Evolutionary conservation across 1,140 invertebrate genomes (phyloP).

Genomic region (Dufourea novaeangliae): DNA sequence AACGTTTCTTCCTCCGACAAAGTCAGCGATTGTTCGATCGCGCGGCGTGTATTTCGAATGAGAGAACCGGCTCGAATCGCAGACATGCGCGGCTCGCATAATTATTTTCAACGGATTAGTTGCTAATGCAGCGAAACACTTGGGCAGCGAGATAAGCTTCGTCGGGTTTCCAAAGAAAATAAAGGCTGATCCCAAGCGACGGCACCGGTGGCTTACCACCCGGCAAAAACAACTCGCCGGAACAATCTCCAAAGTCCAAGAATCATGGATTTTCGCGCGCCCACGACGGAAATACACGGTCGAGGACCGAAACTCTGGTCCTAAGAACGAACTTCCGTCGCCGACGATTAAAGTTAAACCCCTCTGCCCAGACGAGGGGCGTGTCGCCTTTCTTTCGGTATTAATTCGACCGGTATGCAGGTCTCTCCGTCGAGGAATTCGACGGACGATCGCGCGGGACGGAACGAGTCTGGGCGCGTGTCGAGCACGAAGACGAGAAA

Average conservation of each 20-base stretch:
- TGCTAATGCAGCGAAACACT: constrained; percentile 57
- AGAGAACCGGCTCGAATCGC: not conserved
- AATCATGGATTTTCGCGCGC: constrained; percentile 23
- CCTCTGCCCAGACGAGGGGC: constrained; percentile 11
- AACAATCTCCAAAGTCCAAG: constrained; percentile 28
- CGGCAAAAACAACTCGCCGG: constrained; percentile 56
- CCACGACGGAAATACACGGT: constrained; percentile 27
- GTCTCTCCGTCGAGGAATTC: not conserved
- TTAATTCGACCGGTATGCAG: not conserved
- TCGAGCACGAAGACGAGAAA: constrained; percentile 41
- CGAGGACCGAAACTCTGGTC: not conserved
- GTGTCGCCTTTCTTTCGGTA: not conserved
- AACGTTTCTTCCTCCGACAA: no score
- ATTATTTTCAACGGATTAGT: constrained; percentile 65
- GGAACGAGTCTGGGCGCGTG: not conserved
- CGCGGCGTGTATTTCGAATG: no score
- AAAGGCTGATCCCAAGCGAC: constrained; percentile 54
- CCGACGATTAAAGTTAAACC: constrained; percentile 11
- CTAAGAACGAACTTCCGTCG: not conserved
- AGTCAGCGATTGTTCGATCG: no score
- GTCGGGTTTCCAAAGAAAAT: constrained; percentile 61
- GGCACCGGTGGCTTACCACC: constrained; percentile 57
- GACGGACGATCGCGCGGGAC: not conserved
- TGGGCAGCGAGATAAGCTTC: constrained; percentile 61
- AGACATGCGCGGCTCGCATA: constrained; percentile 8